Evolutionary conservation across 2,113 vertebrate genomes (phyloP).

Genomic region (Rhinoderma darwinii): DNA sequence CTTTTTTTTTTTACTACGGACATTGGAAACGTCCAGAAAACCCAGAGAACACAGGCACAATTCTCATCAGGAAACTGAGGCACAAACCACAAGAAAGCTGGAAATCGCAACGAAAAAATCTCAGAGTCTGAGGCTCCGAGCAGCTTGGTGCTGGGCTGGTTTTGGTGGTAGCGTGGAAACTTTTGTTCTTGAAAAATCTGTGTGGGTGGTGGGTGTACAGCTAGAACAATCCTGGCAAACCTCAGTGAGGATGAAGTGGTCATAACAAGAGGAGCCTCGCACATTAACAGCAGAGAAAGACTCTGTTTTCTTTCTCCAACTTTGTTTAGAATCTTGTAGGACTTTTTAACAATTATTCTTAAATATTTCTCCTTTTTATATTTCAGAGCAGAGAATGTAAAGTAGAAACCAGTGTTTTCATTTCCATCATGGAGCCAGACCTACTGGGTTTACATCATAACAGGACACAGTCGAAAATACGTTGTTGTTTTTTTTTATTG

Average conservation of each 20-base stretch:
- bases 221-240: not conserved
- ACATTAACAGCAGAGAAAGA: not conserved
- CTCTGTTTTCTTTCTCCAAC: not conserved
- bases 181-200: slow-evolving; percentile 78
- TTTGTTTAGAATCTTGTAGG: not conserved
- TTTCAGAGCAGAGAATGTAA: not conserved
- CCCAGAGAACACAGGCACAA: not conserved
- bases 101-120: not conserved
- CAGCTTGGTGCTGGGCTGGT: slow-evolving; percentile 6
- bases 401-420: not conserved
- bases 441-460: not conserved
- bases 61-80: slow-evolving; percentile 20
- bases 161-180: slow-evolving; percentile 68
- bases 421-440: not conserved
- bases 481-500: not conserved
- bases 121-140: not conserved
- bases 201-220: slow-evolving; percentile 80
- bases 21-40: slow-evolving; percentile 64
- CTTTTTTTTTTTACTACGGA: slow-evolving; percentile 66
- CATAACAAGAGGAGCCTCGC: slow-evolving; percentile 8
- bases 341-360: not conserved
- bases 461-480: not conserved
- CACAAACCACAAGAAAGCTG: not conserved
- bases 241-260: not conserved
- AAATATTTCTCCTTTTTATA: not conserved